These are phyloP conservation scores for Erebia aethiops DNA, from an alignment of 2,888 invertebrate genomes.

Conservation along the genomic window DNA sequence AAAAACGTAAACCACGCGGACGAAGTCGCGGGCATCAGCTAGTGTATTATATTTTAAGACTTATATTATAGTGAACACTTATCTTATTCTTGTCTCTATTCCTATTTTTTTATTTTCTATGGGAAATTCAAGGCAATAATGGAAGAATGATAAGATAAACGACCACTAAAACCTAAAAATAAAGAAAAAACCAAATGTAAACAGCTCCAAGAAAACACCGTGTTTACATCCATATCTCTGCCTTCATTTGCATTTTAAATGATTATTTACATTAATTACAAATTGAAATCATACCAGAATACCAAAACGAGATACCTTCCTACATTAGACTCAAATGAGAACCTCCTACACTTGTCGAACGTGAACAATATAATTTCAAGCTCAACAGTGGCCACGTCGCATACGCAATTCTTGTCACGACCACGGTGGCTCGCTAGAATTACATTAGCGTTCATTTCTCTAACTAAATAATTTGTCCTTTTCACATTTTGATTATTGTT, in stretches of 20 bases:
- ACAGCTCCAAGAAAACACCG: not conserved
- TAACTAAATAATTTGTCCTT: conserved; percentile 24
- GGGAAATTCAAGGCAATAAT: no score
- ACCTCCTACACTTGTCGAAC: conserved; percentile 13
- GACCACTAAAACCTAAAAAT: no score
- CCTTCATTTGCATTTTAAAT: conserved; percentile 8
- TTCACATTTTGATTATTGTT: conserved; percentile 23
- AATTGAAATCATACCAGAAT: conserved; percentile 3
- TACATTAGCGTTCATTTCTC: conserved; percentile 30
- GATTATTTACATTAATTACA: not conserved
- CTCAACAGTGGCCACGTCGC: not conserved
- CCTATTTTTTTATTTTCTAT: no score
- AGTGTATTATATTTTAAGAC: no score
- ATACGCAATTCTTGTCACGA: conserved; percentile 34
- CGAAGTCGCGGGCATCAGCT: no score
- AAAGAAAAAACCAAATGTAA: not conserved
- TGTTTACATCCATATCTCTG: conserved; percentile 3
- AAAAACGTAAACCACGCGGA: no score
- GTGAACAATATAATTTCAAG: conserved; percentile 17
- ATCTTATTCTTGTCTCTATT: no score
- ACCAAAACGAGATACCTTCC: conserved; percentile 8
- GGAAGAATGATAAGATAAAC: no score
- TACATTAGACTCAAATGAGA: not conserved
- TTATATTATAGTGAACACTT: no score
- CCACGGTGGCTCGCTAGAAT: conserved; percentile 20